Evolutionary conservation across 1,140 invertebrate species (phyloP), one percentile per base, ranked within the genome.

Genomic region (Drosophila kepulauana): DNA sequence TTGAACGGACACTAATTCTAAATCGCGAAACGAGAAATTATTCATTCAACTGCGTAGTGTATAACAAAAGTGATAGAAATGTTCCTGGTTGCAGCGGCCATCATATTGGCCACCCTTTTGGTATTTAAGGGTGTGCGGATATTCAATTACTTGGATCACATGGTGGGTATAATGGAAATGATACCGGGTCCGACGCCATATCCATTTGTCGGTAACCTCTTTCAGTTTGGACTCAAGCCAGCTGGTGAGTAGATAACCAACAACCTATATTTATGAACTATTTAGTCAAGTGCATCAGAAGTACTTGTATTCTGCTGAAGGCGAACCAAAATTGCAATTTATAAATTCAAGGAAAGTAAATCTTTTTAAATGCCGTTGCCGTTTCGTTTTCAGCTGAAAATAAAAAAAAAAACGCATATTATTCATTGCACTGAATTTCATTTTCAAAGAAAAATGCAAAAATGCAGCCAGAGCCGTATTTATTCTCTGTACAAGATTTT

Each of bases 91-190:
- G 82, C 82, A 1, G 56, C 69, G 2, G 87, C 72, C 63, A 91
- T 91, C 3, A 28, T 91, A 28, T 64, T 91, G 63, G 75, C 69
- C 69, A 82, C 82, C 57, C 75, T 91, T 68, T 52, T 91, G 61
- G 85, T 86, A 51, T 89, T 88, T 62, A 91, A 89, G 66, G 91
- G 87, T 4, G 78, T 91, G 1, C 86, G 66, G 58, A 84, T 91
- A 51, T 88, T 91, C 10, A 91, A 91, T 54, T 90, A 91, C 25
- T 49, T 91, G 11, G 90, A 91, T 65, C 90, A 91, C 63, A 91
- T 91, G 66, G 87, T 87, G 1, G 87, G 90, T 6, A 91, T 91
- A 5, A 92, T 92, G 91, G 91, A 92, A 78, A 92, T 89, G 91
- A 91, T 92, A 67, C 88, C 91, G 1, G 91, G 91, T 13, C 91